Conservation (phyloP, 2,113 vertebrate genomes). For the Anser brachyrhynchus region DNA sequence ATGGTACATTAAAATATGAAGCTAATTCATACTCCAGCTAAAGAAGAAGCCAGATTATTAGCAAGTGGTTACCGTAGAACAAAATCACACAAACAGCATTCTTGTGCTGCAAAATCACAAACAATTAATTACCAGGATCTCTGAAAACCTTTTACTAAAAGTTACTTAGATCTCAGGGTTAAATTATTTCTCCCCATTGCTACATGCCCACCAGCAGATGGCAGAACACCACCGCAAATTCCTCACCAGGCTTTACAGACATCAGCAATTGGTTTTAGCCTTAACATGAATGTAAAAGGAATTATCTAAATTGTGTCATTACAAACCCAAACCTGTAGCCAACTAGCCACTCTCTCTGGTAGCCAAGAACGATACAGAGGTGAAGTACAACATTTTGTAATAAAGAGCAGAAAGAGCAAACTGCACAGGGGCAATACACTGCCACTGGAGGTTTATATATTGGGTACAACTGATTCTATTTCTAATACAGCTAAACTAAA, state of each 20-base stretch:
- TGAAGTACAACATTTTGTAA: neutral
- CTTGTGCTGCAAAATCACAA: neutral
- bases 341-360: neutral
- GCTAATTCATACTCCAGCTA: neutral
- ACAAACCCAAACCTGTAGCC: neutral
- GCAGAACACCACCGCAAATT: neutral
- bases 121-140: too few species aligned
- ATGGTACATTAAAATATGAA: neutral
- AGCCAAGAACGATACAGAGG: neutral
- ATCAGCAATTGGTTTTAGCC: fast-evolving
- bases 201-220: constrained; percentile 25
- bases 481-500: neutral
- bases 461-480: neutral
- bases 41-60: neutral
- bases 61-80: neutral
- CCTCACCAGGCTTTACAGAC: fast-evolving
- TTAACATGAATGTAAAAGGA: neutral
- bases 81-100: fast-evolving
- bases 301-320: neutral
- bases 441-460: fast-evolving
- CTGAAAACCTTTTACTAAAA: neutral
- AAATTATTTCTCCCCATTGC: fast-evolving
- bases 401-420: neutral
- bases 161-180: fast-evolving
- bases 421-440: neutral